Evolutionary conservation across 2,888 invertebrate species (phyloP).

Genomic region (Pammene aurita): DNA sequence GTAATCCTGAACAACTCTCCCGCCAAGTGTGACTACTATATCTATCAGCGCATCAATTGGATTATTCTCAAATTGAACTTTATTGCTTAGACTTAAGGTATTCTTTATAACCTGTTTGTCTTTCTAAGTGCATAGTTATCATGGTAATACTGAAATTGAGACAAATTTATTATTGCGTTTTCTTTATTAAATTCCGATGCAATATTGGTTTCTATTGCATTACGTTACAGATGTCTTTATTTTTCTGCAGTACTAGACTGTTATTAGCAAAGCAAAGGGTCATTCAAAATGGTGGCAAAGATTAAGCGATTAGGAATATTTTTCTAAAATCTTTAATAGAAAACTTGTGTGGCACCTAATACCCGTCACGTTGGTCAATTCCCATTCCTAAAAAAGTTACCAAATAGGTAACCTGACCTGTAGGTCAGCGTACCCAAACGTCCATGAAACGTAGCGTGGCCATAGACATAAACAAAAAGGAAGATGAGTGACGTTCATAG

Average conservation of each 20-base stretch:
- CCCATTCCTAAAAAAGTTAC: background rate
- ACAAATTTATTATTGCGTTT: conserved; percentile 20
- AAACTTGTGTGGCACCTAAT: too few relatives aligned
- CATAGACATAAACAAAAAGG: too few relatives aligned
- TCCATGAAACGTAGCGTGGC: too few relatives aligned
- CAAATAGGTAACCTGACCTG: background rate
- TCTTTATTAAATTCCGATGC: background rate
- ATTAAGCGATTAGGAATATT: background rate
- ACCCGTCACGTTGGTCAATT: too few relatives aligned
- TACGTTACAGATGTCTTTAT: background rate
- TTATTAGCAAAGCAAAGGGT: background rate
- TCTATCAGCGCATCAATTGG: background rate
- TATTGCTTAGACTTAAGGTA: background rate
- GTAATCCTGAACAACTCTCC: conserved; percentile 52
- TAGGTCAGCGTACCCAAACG: background rate
- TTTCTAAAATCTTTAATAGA: background rate
- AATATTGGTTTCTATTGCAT: conserved; percentile 5
- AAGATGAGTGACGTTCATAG: too few relatives aligned
- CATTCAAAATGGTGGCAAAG: conserved; percentile 24
- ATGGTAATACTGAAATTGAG: background rate
- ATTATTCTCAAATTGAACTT: conserved; percentile 6
- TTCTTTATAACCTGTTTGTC: background rate
- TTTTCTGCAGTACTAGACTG: background rate
- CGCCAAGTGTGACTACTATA: conserved; percentile 45
- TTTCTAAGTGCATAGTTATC: conserved; percentile 8